Base-by-base conservation (phyloP, 1,140 invertebrate genomes). In the Drosophila nebulosa region DNA sequence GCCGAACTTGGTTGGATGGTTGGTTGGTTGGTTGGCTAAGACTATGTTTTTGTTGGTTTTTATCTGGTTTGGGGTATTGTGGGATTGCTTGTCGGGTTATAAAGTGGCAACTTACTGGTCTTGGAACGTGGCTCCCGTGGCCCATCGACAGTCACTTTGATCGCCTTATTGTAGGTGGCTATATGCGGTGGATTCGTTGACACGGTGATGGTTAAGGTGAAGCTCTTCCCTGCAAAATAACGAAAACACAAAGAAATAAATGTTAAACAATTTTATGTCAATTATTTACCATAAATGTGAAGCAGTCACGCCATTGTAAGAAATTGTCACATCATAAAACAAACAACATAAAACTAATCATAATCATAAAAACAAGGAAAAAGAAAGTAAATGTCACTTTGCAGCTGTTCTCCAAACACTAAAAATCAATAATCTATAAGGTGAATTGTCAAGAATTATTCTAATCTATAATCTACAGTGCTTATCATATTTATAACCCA, bases 91-190 rank as follows among this genome's bases (percentile, higher is more conserved):
- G 12, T n/a, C n/a, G n/a, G 21, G 50, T 61, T 42, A n/a, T n/a
- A n/a, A 1, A 39, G 32, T 22, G 18, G 46, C 1, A 42, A 97
- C 97, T 97, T 95, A 98, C 98, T 97, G 93, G 97, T 97, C 94
- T 99, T 99, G 85, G 97, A 98, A 91, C 98, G 93, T 7, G 98
- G 98, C 92, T 99, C 98, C 88, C 98, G 93, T n/a, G 98, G 98
- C 89, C 98, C 98, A 92, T 99, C 98, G 16, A 97, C 96, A 4
- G 98, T 99, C 57, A 99, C 98, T 93, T 99, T 99, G 92, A 99
- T 99, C 30, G 98, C 98, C 92, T 99, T 99, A 79, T 96, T 97
- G 92, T 99, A 99, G 3, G 98, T 98, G n/a, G 98, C 96, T 42
- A 99, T 96, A 92, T 99, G 97, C 7, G 97, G 97, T 52, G 98